Evolutionary conservation across 2,113 vertebrate species (phyloP).

Genomic region (Nansenia antarctica): DNA sequence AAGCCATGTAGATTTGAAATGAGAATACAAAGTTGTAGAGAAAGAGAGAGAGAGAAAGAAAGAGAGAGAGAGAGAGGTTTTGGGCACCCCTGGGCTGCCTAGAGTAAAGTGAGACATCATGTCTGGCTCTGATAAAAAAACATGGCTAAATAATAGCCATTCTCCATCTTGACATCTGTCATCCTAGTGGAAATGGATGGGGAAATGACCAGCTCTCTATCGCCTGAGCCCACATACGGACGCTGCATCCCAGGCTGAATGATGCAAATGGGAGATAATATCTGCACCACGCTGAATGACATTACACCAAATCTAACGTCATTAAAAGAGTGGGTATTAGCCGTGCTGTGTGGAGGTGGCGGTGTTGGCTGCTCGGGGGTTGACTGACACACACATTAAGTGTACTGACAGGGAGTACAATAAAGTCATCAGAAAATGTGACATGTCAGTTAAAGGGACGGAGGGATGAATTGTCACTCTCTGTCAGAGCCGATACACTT

Average conservation of each 20-base stretch:
- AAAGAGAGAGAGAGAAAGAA: slow-evolving; percentile 32
- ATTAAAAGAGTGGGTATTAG: slow-evolving; percentile 82
- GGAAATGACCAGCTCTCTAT: slow-evolving; percentile 77
- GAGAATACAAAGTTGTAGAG: slow-evolving; percentile 27
- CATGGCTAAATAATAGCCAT: slow-evolving; percentile 71
- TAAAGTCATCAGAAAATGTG: slow-evolving; percentile 89
- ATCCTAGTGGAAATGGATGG: slow-evolving; percentile 71
- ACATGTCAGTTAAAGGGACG: slow-evolving; percentile 83
- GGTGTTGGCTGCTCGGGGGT: slow-evolving; percentile 50
- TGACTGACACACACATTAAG: slow-evolving; percentile 88
- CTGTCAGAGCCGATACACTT: slow-evolving; percentile 82
- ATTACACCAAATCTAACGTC: slow-evolving; percentile 81
- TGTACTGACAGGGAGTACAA: slow-evolving; percentile 89
- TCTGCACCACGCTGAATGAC: slow-evolving; percentile 77
- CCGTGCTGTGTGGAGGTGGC: slow-evolving; percentile 71
- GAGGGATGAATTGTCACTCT: slow-evolving; percentile 88
- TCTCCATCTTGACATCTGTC: slow-evolving; percentile 78
- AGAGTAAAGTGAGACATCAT: slow-evolving; percentile 77
- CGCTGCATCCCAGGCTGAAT: slow-evolving; percentile 66
- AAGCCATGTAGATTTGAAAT: slow-evolving; percentile 7
- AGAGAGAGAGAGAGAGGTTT: slow-evolving; percentile 32
- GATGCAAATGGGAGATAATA: slow-evolving; percentile 82
- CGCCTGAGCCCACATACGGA: slow-evolving; percentile 45
- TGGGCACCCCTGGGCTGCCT: slow-evolving; percentile 54
- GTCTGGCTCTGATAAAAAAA: slow-evolving; percentile 74